phyloP scores from a whole-genome alignment of 2,113 vertebrate species.

The Symphodus melops region DNA sequence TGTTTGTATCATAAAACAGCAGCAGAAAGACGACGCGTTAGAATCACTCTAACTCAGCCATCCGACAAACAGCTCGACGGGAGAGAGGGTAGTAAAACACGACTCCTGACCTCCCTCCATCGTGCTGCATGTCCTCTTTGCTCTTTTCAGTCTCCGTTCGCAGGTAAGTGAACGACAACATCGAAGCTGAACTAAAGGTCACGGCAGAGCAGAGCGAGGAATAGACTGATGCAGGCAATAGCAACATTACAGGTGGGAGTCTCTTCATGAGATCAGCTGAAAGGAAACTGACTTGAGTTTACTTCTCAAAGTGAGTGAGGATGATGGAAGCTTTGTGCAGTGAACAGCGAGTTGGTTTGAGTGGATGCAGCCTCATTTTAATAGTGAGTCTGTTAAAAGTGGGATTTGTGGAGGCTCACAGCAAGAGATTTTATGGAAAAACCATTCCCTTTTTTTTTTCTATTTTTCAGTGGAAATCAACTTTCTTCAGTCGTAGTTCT shows the following conservation, averaged over 20 bases:
- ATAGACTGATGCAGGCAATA: not conserved
- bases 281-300: slow-evolving; percentile 16
- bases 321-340: slow-evolving; percentile 25
- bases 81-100: slow-evolving; percentile 40
- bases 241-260: slow-evolving; percentile 13
- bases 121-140: not conserved
- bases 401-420: not conserved
- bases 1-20: slow-evolving; percentile 47
- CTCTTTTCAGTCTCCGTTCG: not conserved
- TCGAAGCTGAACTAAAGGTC: slow-evolving; percentile 28
- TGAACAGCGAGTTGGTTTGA: not conserved
- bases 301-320: slow-evolving; percentile 12
- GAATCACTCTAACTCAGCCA: slow-evolving; percentile 21
- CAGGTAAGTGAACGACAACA: slow-evolving; percentile 4
- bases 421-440: not conserved
- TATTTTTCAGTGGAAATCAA: not conserved
- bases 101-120: slow-evolving; percentile 25
- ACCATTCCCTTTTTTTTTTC: not conserved
- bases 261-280: slow-evolving; percentile 18
- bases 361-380: not conserved
- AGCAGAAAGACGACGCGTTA: slow-evolving; percentile 20
- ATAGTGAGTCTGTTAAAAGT: not conserved
- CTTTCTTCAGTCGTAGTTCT: not conserved
- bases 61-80: slow-evolving; percentile 46
- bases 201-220: not conserved